Conservation (phyloP, 2,113 vertebrate species). For the Piprites chloris region DNA sequence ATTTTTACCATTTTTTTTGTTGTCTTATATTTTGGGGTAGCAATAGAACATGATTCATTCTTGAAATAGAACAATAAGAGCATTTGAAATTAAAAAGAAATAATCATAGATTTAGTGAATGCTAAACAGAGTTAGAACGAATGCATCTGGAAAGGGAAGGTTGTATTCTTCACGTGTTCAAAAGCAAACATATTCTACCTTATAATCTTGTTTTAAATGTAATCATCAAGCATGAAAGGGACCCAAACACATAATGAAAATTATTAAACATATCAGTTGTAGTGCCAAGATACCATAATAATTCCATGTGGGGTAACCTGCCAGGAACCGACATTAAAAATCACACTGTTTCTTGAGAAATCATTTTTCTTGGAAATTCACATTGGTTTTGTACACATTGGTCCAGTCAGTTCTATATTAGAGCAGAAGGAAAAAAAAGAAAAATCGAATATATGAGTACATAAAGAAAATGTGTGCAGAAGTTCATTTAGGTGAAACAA, state of each 20-base stretch:
- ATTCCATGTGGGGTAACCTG: background rate
- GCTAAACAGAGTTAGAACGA: conserved; percentile 9
- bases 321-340: background rate
- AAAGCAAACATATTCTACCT: conserved; percentile 20
- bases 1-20: conserved; percentile 9
- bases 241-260: conserved; percentile 39
- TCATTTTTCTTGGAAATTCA: background rate
- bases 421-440: background rate
- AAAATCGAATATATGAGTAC: background rate
- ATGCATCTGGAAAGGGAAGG: background rate
- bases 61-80: conserved; percentile 40
- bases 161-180: background rate
- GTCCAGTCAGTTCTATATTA: background rate
- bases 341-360: background rate
- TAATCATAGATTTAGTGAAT: background rate
- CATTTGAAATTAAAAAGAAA: conserved; percentile 18
- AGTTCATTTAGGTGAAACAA: background rate
- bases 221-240: conserved; percentile 37
- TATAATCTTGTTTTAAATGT: conserved; percentile 47
- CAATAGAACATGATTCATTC: background rate
- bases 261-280: conserved; percentile 25
- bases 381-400: background rate
- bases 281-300: conserved; percentile 14
- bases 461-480: background rate
- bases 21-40: background rate